These are phyloP conservation scores for Neolamprologus devosi DNA, from an alignment of 2,113 vertebrate genomes.

Conservation along the genomic window DNA sequence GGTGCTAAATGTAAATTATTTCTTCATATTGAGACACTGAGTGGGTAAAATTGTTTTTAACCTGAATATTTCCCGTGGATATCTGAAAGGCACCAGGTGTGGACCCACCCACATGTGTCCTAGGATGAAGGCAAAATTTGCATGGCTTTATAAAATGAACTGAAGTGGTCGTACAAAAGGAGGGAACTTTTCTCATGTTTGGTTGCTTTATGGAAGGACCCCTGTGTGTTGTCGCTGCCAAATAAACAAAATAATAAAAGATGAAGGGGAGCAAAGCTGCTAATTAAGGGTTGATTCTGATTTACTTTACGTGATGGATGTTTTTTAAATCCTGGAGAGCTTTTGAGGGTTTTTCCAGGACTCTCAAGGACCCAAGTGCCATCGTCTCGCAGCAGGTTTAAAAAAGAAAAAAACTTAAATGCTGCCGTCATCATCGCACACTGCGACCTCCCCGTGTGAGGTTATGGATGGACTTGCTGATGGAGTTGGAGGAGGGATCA, in stretches of 20 bases:
- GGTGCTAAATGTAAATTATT: background rate
- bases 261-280: background rate
- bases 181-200: background rate
- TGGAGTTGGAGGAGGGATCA: background rate
- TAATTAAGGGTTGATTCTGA: background rate
- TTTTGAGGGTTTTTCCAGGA: background rate
- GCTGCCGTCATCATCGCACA: background rate
- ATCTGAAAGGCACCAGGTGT: background rate
- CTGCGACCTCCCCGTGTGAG: background rate
- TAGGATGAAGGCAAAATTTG: background rate
- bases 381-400: background rate
- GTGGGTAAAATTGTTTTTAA: background rate
- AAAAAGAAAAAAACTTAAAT: background rate
- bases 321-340: background rate
- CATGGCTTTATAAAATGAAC: background rate
- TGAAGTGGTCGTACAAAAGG: background rate
- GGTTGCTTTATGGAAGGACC: background rate
- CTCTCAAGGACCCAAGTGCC: background rate
- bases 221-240: background rate
- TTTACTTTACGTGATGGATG: background rate
- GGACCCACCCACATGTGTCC: background rate
- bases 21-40: background rate
- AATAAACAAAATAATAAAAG: background rate
- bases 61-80: background rate
- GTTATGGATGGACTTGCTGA: background rate